Percentiles rank a stretch among this genome's conserved stretches.
These are phyloP conservation scores for Crambe crambe DNA, from an alignment of 37 sponge, comb jelly and placozoan genomes.

Conservation along the genomic window DNA sequence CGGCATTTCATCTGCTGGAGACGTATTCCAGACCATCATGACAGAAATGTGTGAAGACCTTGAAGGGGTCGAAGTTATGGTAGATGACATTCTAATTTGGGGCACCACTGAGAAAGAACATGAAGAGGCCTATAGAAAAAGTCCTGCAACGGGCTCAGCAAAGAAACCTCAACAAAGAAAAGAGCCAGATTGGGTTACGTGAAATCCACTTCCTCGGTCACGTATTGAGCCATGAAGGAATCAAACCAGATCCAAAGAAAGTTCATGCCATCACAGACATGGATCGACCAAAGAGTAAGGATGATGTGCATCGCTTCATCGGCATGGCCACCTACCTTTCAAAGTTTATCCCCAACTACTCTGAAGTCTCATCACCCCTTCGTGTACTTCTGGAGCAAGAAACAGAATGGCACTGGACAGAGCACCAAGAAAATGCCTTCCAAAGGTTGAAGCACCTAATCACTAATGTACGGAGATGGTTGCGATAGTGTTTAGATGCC, in stretches of 20 bases:
- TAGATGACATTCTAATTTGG: no score
- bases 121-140: no score
- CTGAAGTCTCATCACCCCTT: constrained; percentile 20
- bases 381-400: constrained; percentile 27
- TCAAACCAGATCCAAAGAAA: constrained; percentile 57
- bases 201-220: constrained; percentile 46
- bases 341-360: constrained; percentile 42
- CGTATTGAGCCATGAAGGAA: constrained; percentile 33
- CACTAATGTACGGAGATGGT: constrained; percentile 19
- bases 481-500: constrained; percentile 27
- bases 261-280: constrained; percentile 31
- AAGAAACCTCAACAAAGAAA: constrained; percentile 32
- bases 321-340: constrained; percentile 51
- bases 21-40: no score
- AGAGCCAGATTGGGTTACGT: constrained; percentile 7
- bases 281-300: constrained; percentile 12
- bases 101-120: no score
- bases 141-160: constrained; percentile 28
- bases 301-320: constrained; percentile 35
- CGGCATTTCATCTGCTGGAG: no score
- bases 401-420: constrained; percentile 35
- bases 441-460: background rate
- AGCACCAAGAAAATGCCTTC: constrained; percentile 5
- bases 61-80: no score
- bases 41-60: no score